Base-by-base conservation (phyloP, 2,888 invertebrate species). In the Poecilobothrus nobilitatus region DNA sequence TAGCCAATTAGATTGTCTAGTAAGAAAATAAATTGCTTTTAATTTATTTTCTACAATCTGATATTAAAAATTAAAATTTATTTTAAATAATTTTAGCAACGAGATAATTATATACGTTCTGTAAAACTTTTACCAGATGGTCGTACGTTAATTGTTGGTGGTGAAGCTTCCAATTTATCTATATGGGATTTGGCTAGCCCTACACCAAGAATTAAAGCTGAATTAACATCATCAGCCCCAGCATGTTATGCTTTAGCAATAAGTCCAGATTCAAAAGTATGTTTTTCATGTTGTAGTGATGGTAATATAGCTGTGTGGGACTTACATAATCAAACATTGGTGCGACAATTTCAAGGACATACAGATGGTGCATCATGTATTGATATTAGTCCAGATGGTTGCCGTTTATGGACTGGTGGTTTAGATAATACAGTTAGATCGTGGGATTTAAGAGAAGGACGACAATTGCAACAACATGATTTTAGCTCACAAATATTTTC, bases 221-320 rank as follows among this genome's bases (percentile, higher is more conserved):
- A 97, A 79, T 82, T 92, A 68, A 91, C 92, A 27, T 92, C 91
- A 1, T 92, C 92, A 71, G 96, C 97, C 71, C 97, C 97, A 33
- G 98, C 98, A 0, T 98, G 97, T 83, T 99, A 99, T 81, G 97
- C 97, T 68, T 87, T 98, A 68, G 97, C 97, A 71, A 95, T 98
- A 76, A 95, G 95, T 75, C 95, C 95, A 0, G 97, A 98, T 83
- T 94, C 94, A 71, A 97, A 97, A 86, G 93, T 96, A 71, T 97
- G 97, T 86, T 99, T 97, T 84, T 95, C 96, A 80, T 98, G 98
- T 82, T 97, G 97, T 85, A 95, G 95, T 76, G 97, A 99, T 81
- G 98, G 98, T 53, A 94, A 97, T 82, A 96, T 97, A 76, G 95
- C 96, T 41, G 95, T 97, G 4, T 97, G 97, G 97, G 97, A 92